Evolutionary conservation across 2,113 vertebrate species (phyloP).

Genomic region (Periophthalmus modestus): DNA sequence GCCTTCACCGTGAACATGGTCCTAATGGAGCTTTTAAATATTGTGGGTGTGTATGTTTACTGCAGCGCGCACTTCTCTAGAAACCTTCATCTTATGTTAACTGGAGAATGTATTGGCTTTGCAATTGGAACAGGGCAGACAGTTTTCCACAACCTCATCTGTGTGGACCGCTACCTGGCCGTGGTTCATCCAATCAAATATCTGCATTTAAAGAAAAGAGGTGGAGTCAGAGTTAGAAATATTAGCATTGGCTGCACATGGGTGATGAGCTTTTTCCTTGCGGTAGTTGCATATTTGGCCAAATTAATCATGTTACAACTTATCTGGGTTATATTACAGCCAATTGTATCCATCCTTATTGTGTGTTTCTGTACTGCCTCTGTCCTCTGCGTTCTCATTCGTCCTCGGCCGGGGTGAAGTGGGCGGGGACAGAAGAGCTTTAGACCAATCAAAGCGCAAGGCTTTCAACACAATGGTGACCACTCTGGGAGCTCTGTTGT

Average conservation of each 20-base stretch:
- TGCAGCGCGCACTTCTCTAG: background rate
- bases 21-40: background rate
- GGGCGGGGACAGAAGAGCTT: background rate
- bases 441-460: background rate
- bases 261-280: background rate
- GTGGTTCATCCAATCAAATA: constrained; percentile 25
- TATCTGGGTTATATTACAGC: background rate
- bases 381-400: background rate
- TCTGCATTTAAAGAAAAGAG: background rate
- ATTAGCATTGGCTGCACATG: background rate
- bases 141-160: background rate
- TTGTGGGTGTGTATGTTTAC: background rate
- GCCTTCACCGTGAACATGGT: background rate
- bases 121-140: background rate
- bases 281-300: background rate
- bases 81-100: background rate
- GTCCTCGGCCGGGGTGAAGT: background rate
- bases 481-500: background rate
- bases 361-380: background rate
- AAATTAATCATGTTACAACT: background rate
- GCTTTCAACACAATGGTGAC: background rate
- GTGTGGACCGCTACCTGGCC: background rate
- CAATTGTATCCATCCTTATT: background rate
- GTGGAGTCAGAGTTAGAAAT: background rate
- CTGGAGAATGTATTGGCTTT: background rate